phyloP scores from a whole-genome alignment of 2,113 vertebrate species.

The Trogon melanurus region DNA sequence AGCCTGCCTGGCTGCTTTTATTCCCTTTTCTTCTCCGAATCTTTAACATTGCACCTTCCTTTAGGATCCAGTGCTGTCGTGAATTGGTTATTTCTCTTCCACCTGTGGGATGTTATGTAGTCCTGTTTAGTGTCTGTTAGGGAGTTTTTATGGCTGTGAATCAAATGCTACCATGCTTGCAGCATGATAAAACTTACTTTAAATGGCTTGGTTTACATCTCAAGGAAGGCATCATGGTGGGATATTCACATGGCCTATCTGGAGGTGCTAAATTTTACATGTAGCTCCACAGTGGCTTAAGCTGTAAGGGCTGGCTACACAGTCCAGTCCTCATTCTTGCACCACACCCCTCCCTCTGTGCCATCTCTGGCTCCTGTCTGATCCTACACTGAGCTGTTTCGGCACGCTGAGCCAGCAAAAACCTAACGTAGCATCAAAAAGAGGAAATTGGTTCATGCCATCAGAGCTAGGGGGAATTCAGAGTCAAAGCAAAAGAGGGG shows the following conservation, averaged over 20 bases:
- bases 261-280: not conserved
- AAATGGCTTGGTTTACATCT: not conserved
- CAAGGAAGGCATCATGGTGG: not conserved
- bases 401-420: not conserved
- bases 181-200: not conserved
- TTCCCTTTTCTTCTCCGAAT: conserved; percentile 1
- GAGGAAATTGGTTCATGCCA: not conserved
- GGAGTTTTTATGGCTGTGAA: not conserved
- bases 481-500: not conserved
- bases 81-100: not conserved
- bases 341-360: accelerated
- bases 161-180: not conserved
- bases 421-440: not conserved
- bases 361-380: not conserved
- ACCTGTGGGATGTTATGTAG: not conserved
- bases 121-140: not conserved
- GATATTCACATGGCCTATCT: not conserved
- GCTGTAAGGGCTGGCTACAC: not conserved
- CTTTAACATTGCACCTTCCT: not conserved
- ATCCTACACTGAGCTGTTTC: not conserved
- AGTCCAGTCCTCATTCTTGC: accelerated
- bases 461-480: not conserved
- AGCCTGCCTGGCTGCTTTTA: not conserved
- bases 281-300: not conserved
- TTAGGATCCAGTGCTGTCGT: not conserved